phyloP scores from a whole-genome alignment of 2,113 vertebrate species.

The Salvelinus sp. region DNA sequence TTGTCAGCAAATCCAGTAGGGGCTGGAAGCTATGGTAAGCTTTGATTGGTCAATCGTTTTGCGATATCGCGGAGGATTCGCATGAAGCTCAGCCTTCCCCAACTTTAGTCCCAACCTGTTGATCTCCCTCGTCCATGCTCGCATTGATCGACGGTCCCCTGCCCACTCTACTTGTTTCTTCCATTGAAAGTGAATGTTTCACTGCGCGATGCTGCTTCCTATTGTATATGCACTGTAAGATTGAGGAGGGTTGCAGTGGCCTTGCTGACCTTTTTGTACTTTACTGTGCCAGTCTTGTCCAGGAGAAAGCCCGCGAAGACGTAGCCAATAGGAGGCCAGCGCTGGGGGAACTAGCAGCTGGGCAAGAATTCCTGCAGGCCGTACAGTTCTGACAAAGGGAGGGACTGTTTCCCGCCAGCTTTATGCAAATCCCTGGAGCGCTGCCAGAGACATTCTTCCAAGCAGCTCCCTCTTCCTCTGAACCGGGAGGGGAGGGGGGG shows the following conservation, averaged over 20 bases:
- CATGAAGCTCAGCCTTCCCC: no score
- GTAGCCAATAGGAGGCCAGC: conserved; percentile 53
- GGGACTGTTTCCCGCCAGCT: conserved; percentile 62
- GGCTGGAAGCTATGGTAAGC: no score
- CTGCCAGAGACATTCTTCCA: conserved; percentile 52
- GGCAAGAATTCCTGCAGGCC: conserved; percentile 30
- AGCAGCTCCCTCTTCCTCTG: conserved; percentile 38
- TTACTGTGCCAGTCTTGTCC: conserved; percentile 29
- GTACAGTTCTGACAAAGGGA: conserved; percentile 45
- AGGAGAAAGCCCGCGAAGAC: conserved; percentile 65
- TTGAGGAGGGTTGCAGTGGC: conserved; percentile 40
- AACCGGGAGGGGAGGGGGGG: background rate
- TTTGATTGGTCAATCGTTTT: no score
- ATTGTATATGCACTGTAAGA: background rate
- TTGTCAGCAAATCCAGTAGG: no score
- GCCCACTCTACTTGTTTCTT: no score
- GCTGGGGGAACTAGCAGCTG: conserved; percentile 43
- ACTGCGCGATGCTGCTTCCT: no score
- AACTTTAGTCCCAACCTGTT: no score
- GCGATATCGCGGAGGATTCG: no score
- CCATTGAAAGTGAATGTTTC: no score
- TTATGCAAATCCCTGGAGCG: conserved; percentile 43
- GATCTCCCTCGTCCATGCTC: no score
- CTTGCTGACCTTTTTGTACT: conserved; percentile 65
- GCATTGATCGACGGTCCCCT: no score